Conservation (phyloP, 2,888 invertebrate species). For the Stramonita haemastoma region DNA sequence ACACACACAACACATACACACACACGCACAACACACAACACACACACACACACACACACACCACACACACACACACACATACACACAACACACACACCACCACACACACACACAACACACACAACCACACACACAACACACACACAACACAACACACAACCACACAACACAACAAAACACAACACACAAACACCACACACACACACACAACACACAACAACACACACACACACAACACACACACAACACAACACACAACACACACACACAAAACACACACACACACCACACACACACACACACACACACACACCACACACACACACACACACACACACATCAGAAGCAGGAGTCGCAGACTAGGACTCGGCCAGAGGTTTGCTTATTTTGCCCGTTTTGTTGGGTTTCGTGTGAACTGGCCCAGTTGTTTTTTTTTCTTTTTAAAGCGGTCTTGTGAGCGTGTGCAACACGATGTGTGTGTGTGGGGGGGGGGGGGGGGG, state of each 20-base stretch:
- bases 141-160: no score
- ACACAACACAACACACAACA: background rate
- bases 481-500: background rate
- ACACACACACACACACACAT: slow-evolving; percentile 9
- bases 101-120: no score
- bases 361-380: no score
- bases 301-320: slow-evolving; percentile 1
- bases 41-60: background rate
- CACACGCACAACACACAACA: slow-evolving; percentile 7
- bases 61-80: slow-evolving; percentile 7
- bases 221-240: slow-evolving; percentile 7
- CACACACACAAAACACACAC: no score
- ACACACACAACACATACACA: background rate
- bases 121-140: no score
- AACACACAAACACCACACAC: no score
- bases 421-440: no score
- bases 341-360: no score
- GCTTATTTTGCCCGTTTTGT: no score
- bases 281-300: background rate
- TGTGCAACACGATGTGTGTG: background rate
- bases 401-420: no score
- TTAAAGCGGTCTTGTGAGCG: no score
- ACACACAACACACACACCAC: background rate
- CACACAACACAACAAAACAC: no score
- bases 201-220: slow-evolving; percentile 7